Base-by-base conservation (phyloP, 2,888 invertebrate genomes). In the Apodemia duryi region DNA sequence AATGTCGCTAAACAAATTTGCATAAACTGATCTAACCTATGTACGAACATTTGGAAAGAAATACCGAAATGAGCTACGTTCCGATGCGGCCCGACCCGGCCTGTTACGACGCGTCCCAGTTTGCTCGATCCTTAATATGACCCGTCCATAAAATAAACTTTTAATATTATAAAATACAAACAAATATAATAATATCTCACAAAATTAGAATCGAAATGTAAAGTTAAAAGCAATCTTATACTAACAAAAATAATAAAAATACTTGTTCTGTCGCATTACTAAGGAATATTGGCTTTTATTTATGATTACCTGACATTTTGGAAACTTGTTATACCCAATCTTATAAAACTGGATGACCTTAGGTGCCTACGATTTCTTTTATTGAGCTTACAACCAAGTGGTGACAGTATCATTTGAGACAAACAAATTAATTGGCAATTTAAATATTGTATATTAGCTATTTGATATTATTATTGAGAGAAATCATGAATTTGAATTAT, bases 331-430 rank as follows among this genome's bases (percentile, higher is more conserved):
- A 71, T 77, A 69, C 76, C 79, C 76, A 80, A 77, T 83, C 83
- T 77, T 79, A 81, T 79, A 75, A 75, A 80, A 84, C 86, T 78
- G 72, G 85, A 70, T 81, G 89, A 82, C 90, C 90, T 88, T 77
- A 78, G 68, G 73, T 73, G 71, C 72, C 75, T 70, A 76, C 76
- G 79, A 76, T 80, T 79, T 78, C 77, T 74, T 71, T 69, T 46
- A 46, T 46, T 5, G 13, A 46, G 66, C 65, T 21, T 63, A 67
- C 65, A 35, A 61, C 65, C 65, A 13, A 65, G 68, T 67, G 65
- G 60, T 65, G 64, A 43, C 61, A 63, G 57, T 46, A 60, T 35
- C 6, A 64, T 57, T 32, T 57, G 11, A 32, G 57, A 57, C 32
- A 57, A 28, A 32, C 57, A 57, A 32, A 60, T 64, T 38, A 51